Conservation (phyloP, 2,888 invertebrate genomes). For the Temnothorax unifasciatus region DNA sequence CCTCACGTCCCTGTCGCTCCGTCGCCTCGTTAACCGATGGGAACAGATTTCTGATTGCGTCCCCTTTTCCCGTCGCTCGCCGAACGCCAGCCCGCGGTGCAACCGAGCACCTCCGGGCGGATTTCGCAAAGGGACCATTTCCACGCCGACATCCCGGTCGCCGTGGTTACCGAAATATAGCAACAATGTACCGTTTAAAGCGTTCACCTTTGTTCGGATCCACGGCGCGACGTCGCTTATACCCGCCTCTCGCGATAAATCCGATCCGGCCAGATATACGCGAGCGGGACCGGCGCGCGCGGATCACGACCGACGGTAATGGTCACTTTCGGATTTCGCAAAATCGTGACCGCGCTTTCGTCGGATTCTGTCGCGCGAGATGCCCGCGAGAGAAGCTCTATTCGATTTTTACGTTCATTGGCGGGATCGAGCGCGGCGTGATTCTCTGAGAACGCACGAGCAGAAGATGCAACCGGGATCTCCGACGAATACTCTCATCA, state of each 20-base stretch:
- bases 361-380: neutral
- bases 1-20: neutral
- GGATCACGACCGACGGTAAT: constrained; percentile 18
- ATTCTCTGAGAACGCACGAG: neutral
- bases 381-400: neutral
- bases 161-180: constrained; percentile 69
- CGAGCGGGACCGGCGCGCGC: neutral
- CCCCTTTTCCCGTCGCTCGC: constrained; percentile 36
- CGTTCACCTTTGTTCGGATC: constrained; percentile 54
- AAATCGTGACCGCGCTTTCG: neutral
- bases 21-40: constrained; percentile 67
- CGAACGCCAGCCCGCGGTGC: constrained; percentile 6
- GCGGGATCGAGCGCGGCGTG: neutral
- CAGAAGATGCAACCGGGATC: neutral
- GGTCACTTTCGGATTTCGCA: constrained; percentile 41
- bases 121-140: constrained; percentile 72
- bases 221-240: neutral
- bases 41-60: constrained; percentile 69
- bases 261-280: constrained; percentile 26
- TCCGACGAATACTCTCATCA: neutral
- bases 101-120: constrained; percentile 60
- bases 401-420: neutral
- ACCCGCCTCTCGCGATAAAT: constrained; percentile 22
- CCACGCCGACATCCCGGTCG: constrained; percentile 59
- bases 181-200: constrained; percentile 59